Evolutionary conservation across 1,140 invertebrate species (phyloP).

Genomic region (Lineus longissimus): DNA sequence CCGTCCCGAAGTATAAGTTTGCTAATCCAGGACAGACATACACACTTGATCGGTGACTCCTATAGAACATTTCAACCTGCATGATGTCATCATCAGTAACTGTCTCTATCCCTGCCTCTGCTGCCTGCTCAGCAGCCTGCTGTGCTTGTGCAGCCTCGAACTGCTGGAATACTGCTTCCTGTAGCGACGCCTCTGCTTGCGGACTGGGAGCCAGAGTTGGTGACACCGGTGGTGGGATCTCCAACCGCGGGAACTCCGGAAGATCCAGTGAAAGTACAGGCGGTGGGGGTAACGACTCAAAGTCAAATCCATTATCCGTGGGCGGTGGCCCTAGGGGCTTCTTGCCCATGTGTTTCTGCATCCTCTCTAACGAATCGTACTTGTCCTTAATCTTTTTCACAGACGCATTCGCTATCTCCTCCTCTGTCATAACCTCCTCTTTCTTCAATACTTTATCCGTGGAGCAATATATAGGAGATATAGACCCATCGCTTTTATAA

Average conservation of each 20-base stretch:
- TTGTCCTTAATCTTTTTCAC: conserved; percentile 27
- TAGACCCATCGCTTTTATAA: neutral
- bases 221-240: neutral
- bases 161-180: neutral
- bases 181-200: neutral
- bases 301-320: neutral
- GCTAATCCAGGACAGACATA: conserved; percentile 75
- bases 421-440: neutral
- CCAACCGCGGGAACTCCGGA: neutral
- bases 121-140: conserved; percentile 8
- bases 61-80: conserved; percentile 76
- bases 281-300: neutral
- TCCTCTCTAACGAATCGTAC: conserved; percentile 31
- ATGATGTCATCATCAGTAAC: conserved; percentile 68
- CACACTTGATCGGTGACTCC: conserved; percentile 73
- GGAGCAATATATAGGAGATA: conserved; percentile 2
- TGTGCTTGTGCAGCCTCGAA: neutral
- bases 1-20: conserved; percentile 65
- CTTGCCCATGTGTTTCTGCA: conserved; percentile 11
- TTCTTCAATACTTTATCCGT: neutral
- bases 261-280: neutral
- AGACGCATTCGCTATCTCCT: neutral
- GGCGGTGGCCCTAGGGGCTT: neutral
- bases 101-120: conserved; percentile 22
- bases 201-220: neutral